These are phyloP conservation scores for Pissodes strobi DNA, from an alignment of 1,140 invertebrate genomes.

Conservation along the genomic window DNA sequence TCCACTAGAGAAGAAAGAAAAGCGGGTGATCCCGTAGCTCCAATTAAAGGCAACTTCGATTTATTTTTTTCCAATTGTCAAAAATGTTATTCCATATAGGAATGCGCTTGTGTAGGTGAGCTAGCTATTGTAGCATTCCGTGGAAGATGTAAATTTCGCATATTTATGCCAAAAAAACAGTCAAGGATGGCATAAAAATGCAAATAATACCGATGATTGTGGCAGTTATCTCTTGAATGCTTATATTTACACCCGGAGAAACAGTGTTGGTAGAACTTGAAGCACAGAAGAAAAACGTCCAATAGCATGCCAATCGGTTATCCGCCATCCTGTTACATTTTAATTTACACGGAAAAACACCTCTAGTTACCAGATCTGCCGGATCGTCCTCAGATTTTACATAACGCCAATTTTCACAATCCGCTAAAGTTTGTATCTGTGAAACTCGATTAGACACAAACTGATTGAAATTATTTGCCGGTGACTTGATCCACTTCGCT, in stretches of 20 bases:
- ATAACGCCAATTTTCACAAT: too few relatives aligned
- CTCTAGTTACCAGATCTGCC: too few relatives aligned
- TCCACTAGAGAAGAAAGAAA: neutral
- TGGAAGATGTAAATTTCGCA: too few relatives aligned
- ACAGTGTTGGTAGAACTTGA: conserved; percentile 42
- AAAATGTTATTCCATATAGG: conserved; percentile 39
- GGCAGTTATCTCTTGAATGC: too few relatives aligned
- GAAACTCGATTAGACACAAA: too few relatives aligned
- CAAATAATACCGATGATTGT: conserved; percentile 50
- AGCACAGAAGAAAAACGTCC: conserved; percentile 37
- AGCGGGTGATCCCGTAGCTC: neutral
- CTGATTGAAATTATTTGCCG: too few relatives aligned
- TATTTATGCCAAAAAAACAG: conserved; percentile 58
- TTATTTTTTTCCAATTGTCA: conserved; percentile 39
- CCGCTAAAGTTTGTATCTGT: too few relatives aligned
- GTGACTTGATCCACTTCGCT: too few relatives aligned
- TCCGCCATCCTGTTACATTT: too few relatives aligned
- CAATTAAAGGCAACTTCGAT: neutral
- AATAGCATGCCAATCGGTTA: conserved; percentile 45
- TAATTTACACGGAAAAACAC: too few relatives aligned
- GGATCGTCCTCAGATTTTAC: too few relatives aligned
- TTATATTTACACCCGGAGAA: conserved; percentile 53
- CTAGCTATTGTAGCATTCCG: conserved; percentile 54
- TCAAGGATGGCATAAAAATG: conserved; percentile 59
- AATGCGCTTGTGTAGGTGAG: conserved; percentile 51